Percentiles rank a stretch among this genome's conserved stretches.
Evolutionary conservation across 2,113 vertebrate species (phyloP).

Genomic region (Epinephelus lanceolatus): DNA sequence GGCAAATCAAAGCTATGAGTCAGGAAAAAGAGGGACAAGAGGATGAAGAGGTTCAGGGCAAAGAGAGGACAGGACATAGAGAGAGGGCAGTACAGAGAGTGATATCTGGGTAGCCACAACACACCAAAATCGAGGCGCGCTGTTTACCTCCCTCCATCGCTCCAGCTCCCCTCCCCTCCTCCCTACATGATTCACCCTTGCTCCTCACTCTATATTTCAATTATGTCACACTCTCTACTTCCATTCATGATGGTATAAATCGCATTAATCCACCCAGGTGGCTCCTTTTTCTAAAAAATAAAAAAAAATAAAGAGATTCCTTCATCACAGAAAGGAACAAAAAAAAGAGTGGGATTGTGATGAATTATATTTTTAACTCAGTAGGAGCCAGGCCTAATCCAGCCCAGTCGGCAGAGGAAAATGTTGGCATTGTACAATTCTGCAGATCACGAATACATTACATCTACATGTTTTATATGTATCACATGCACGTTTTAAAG

Average conservation of each 20-base stretch:
- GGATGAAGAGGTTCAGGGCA: constrained; percentile 37
- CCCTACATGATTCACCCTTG: constrained; percentile 37
- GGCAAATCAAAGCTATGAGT: constrained; percentile 54
- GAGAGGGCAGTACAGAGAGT: constrained; percentile 23
- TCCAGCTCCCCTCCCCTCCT: constrained; percentile 1
- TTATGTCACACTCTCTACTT: constrained; percentile 27
- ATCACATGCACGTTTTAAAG: no score
- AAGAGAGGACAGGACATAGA: constrained; percentile 34
- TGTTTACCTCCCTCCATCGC: constrained; percentile 7
- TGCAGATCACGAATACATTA: no score
- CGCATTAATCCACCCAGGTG: constrained; percentile 19
- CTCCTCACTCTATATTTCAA: constrained; percentile 15
- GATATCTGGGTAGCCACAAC: constrained; percentile 25
- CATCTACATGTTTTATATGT: no score
- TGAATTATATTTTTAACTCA: neutral
- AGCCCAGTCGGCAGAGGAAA: no score
- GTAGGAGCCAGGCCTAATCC: no score
- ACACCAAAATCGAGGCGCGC: constrained; percentile 24
- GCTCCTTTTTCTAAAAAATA: constrained; percentile 1
- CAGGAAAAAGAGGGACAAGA: constrained; percentile 24
- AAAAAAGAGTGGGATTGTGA: neutral
- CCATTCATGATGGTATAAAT: constrained; percentile 24
- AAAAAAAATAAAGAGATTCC: neutral
- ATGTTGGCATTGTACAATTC: no score
- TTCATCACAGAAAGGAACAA: neutral